Evolutionary conservation across 2,113 vertebrate genomes (phyloP), one percentile per base, ranked within the genome.

Genomic region (Zonotrichia leucophrys): DNA sequence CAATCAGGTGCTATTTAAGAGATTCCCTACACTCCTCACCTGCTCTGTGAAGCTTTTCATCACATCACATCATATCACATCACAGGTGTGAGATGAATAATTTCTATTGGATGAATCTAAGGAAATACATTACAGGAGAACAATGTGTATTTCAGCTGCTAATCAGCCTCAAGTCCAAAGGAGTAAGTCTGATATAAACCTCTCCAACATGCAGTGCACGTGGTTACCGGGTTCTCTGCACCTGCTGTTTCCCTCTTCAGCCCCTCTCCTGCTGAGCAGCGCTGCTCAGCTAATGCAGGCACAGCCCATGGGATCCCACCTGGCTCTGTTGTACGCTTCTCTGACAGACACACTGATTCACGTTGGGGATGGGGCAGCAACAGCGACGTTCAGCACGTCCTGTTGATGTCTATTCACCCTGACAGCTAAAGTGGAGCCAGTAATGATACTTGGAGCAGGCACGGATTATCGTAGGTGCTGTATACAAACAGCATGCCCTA

Each of bases 371-470:
- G 28, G 41, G 58, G 50, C 3, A 0, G 78, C 75, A 27, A 7
- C 1, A 49, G 49, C 0, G 4, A 64, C 2, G 13, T 49, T 41
- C 72, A 56, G 68, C 52, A 31, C 1, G 0, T 87, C 62, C 81
- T 39, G 31, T 44, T 95, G 95, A 93, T 9, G 66, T 47, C 74
- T 91, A 42, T 94, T 79, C 28, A 11, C 60, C 47, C 81, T 92
- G 93, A 87, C 89, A 95, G 92, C 41, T 87, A 46, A 89, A 91
- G 83, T 76, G 89, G 79, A 81, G 39, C 63, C 88, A 84, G 44
- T 69, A 83, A 84, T 2, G 67, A 87, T 47, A 89, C 53, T 87
- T 87, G 81, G 58, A 73, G 70, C 66, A 73, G 53, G 30, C 70
- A 44, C 18, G 49, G 46, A 49, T 68, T 91, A 83, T 75, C 2